Percentiles rank a stretch among this genome's conserved stretches.
Conservation (phyloP, 2,113 vertebrate species). For the Chionis minor region DNA sequence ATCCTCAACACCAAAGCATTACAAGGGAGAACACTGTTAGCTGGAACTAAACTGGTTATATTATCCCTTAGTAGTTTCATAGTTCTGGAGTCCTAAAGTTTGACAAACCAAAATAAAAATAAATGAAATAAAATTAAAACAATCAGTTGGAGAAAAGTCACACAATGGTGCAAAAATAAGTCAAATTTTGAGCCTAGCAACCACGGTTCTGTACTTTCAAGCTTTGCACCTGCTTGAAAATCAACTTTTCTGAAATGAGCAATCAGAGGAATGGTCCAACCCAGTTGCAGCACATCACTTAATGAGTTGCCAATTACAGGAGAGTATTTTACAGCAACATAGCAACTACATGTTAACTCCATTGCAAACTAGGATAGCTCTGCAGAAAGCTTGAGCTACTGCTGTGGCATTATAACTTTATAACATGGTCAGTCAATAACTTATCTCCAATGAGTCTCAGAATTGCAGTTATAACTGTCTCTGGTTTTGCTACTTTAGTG, state of each 20-base stretch:
- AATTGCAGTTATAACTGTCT: neutral
- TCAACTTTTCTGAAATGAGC: neutral
- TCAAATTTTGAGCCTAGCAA: neutral
- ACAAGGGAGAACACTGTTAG: neutral
- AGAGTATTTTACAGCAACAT: neutral
- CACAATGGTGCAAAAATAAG: neutral
- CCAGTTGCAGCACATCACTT: neutral
- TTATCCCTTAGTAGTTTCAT: neutral
- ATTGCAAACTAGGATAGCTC: neutral
- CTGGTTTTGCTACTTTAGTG: neutral
- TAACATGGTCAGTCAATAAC: neutral
- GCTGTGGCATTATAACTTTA: neutral
- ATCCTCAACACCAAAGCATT: neutral
- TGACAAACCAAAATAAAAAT: neutral
- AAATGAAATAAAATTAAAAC: neutral
- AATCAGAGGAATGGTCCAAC: neutral
- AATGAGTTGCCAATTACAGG: neutral
- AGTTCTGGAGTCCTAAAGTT: neutral
- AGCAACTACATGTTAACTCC: neutral
- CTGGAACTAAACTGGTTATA: neutral
- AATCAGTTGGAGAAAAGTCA: neutral
- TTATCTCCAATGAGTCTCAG: neutral
- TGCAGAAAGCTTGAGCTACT: neutral
- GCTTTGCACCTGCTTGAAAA: neutral
- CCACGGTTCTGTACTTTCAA: neutral